These are phyloP conservation scores for Sarotherodon lohbergeri DNA, from an alignment of 2,113 vertebrate species.

Conservation along the genomic window DNA sequence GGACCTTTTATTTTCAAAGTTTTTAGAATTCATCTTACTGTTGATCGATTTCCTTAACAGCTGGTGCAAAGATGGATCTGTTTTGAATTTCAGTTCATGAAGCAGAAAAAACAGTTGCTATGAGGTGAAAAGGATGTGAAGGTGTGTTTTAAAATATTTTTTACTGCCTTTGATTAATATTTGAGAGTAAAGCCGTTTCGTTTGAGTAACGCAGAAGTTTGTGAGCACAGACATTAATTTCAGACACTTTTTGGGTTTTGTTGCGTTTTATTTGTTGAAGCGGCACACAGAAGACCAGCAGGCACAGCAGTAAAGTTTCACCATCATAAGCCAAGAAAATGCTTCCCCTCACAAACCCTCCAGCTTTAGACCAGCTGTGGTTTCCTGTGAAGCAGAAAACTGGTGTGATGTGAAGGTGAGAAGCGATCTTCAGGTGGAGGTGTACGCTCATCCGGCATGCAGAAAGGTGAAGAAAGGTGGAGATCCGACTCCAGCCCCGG, in stretches of 20 bases:
- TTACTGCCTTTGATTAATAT: background rate
- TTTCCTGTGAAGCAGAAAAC: background rate
- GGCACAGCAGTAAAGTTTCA: background rate
- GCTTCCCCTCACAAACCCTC: background rate
- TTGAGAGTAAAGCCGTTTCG: background rate
- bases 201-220: background rate
- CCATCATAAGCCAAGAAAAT: background rate
- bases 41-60: background rate
- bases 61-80: background rate
- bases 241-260: background rate
- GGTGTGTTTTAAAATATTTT: background rate
- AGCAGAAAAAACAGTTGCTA: background rate
- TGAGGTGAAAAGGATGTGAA: background rate
- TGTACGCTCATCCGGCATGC: background rate
- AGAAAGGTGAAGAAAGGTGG: background rate
- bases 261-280: conserved; percentile 22
- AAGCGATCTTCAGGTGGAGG: background rate
- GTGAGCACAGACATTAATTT: background rate
- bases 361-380: background rate
- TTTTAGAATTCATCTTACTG: background rate
- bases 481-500: background rate
- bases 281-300: background rate
- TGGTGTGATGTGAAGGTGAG: background rate
- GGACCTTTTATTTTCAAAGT: background rate
- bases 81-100: background rate